Base-by-base conservation (phyloP, 2,797 vertebrate genomes). In the Premnoplex brunnescens region DNA sequence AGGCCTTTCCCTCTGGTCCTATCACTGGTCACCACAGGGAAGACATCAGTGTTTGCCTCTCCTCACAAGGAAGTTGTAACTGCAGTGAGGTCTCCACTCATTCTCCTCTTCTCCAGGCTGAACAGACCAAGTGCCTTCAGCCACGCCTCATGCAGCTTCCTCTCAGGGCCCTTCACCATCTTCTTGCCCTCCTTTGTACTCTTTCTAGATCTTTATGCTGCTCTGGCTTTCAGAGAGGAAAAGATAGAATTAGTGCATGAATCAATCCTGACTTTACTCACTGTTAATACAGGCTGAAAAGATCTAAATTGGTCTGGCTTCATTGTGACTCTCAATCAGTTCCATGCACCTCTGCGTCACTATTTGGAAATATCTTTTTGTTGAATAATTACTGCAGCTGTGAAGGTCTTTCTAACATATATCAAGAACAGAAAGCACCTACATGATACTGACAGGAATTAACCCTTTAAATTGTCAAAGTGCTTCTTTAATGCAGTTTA, bases 221-320 rank as follows among this genome's bases (percentile, higher is more conserved):
- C 43, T 46, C 39, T 77, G 52, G 3, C 21, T 85, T 86, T 11
- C 19, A 22, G 30, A 82, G 8, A 63, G 14, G 37, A 68, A 64
- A 76, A n/a, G 14, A 30, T 3, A 74, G 41, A 71, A 49, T 44
- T 23, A 49, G 24, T 49, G 16, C 9, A 46, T 2, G 1, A 64
- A 81, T 68, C 36, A 72, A 1, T 58, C 23, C 23, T 66, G 26
- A 44, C 3, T 56, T 56, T 20, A 56, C 10, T 60, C 34, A 17
- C 32, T 66, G 23, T 39, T 72, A 27, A 39, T 78, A 37, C 2
- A 36, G 6, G 14, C 62, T 63, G 37, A 71, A 28, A 67, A 68
- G 26, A 71, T 14, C 10, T 43, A 36, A 85, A 73, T 66, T 0
- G 0, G 6, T 34, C 27, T 1, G 0, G 11, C 9, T 66, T 67